phyloP scores from a whole-genome alignment of 2,113 vertebrate species.

The Xenus cinereus region DNA sequence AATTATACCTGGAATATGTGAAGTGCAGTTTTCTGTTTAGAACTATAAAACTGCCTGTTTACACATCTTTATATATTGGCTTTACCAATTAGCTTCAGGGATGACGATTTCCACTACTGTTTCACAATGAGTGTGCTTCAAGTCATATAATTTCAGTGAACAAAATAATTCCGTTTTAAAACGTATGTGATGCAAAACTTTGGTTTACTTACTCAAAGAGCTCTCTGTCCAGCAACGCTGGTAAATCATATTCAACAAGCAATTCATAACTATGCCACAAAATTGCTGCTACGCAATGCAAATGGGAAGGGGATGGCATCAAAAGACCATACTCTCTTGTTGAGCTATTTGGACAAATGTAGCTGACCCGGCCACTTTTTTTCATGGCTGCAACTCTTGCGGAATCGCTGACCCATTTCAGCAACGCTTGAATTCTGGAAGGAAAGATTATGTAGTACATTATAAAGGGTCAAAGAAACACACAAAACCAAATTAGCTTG shows the following conservation, averaged over 20 bases:
- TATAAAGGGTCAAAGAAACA: neutral
- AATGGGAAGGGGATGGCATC: slow-evolving; percentile 97
- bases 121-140: neutral
- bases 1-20: neutral
- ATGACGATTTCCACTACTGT: neutral
- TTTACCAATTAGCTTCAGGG: neutral
- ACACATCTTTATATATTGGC: neutral
- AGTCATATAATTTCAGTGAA: neutral
- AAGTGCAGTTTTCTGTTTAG: neutral
- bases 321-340: slow-evolving; percentile 91
- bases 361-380: slow-evolving; percentile 81
- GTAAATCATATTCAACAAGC: slow-evolving; percentile 94
- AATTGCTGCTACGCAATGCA: slow-evolving; percentile 96
- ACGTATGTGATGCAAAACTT: fast-evolving
- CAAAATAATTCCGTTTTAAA: neutral
- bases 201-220: slow-evolving; percentile 92
- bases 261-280: slow-evolving; percentile 97
- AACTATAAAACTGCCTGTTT: neutral
- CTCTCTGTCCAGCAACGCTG: slow-evolving; percentile 88
- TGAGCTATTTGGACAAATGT: slow-evolving; percentile 75
- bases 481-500: neutral
- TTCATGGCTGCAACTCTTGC: slow-evolving; percentile 91
- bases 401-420: slow-evolving; percentile 98
- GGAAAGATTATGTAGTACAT: slow-evolving; percentile 10
- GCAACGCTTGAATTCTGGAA: slow-evolving; percentile 92